Conservation (phyloP, 1,140 invertebrate genomes). For the Drosophila ohnishii region DNA sequence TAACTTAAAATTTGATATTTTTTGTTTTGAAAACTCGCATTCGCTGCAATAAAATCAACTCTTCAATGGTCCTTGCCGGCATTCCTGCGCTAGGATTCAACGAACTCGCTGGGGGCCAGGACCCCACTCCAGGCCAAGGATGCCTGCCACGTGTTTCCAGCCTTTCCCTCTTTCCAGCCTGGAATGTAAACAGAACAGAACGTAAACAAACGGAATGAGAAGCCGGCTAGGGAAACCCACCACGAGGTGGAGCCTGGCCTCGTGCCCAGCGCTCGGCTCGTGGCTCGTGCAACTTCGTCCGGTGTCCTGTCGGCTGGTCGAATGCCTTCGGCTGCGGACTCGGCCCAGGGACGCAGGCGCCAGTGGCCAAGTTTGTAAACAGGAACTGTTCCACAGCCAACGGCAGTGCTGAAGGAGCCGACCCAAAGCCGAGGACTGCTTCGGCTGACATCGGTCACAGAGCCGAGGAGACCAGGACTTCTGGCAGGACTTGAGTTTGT, state of each 20-base stretch:
- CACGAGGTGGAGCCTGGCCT: conserved; percentile 26
- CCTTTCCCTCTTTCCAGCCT: not conserved
- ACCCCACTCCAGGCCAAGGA: not conserved
- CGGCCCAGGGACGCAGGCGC: conserved; percentile 53
- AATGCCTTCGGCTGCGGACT: conserved; percentile 4
- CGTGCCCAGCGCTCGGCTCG: not conserved
- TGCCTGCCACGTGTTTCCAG: conserved; percentile 34
- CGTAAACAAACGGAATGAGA: conserved; percentile 58
- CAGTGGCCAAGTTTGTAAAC: conserved; percentile 60
- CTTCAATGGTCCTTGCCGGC: conserved; percentile 29
- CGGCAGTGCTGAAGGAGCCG: conserved; percentile 48
- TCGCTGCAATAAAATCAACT: conserved; percentile 17
- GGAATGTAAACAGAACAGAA: conserved; percentile 68
- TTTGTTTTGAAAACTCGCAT: conserved; percentile 23
- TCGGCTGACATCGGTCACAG: conserved; percentile 10
- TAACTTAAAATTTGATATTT: conserved; percentile 16
- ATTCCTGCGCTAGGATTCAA: conserved; percentile 28
- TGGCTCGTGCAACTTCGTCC: conserved; percentile 2
- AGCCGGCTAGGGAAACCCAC: conserved; percentile 37
- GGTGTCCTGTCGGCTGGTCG: conserved; percentile 7
- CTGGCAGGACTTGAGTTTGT: conserved; percentile 24
- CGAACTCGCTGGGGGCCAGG: conserved; percentile 1
- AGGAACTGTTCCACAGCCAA: conserved; percentile 67
- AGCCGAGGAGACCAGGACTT: conserved; percentile 3
- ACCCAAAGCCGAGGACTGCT: conserved; percentile 22